Evolutionary conservation across 2,113 vertebrate genomes (phyloP).

Genomic region (Colinus virginianus): DNA sequence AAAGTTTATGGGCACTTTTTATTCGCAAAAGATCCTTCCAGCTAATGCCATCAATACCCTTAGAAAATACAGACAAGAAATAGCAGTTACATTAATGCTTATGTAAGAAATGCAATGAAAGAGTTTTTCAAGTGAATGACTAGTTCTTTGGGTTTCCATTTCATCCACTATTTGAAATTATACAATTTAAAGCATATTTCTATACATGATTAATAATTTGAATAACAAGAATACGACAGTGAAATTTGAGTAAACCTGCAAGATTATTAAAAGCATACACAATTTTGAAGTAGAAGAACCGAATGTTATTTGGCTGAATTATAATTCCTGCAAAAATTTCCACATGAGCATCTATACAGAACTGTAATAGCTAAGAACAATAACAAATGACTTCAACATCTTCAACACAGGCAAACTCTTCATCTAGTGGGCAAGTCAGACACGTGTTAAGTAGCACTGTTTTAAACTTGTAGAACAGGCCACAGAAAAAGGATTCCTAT

Average conservation of each 20-base stretch:
- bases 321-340: neutral
- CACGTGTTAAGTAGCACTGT: neutral
- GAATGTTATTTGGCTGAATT: neutral
- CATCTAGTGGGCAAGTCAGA: neutral
- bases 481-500: neutral
- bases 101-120: neutral
- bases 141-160: neutral
- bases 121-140: neutral
- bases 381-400: neutral
- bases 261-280: neutral
- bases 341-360: neutral
- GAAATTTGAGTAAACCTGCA: neutral
- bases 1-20: slow-evolving; percentile 96
- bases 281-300: neutral
- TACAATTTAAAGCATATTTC: neutral
- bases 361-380: neutral
- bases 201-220: neutral
- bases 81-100: neutral
- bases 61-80: neutral
- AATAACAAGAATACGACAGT: neutral
- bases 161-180: neutral
- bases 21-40: slow-evolving; percentile 97
- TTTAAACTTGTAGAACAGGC: neutral
- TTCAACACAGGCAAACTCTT: neutral
- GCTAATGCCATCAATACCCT: slow-evolving; percentile 91